Base-by-base conservation (phyloP, 2,113 vertebrate genomes). In the Brienomyrus brachyistius region DNA sequence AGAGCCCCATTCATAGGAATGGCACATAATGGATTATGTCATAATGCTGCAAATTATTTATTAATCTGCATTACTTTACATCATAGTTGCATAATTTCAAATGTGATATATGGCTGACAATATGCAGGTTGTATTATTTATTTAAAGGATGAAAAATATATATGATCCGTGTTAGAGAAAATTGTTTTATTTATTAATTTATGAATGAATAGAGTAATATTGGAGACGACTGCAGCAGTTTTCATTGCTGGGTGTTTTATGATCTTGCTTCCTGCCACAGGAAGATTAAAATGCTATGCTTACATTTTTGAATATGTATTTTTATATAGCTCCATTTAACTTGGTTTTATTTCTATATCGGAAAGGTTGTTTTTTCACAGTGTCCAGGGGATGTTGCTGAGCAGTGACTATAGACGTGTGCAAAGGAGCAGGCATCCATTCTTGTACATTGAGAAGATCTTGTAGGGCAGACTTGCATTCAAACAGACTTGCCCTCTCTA, bases 111-210 rank as follows among this genome's bases (percentile, higher is more conserved):
- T 48, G 45, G 23, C 23, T 85, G 82, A 48, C 47, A 10, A 85
- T 45, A 45, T 85, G 82, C 82, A 85, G 82, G 23, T 23, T 45
- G 40, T 85, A 85, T 50, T 85, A 85, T 50, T 85, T 50, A 85
- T 85, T 85, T 50, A 47, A 85, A 50, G 23, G 43, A 8, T n/a
- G 35, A 47, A 84, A 48, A 84, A n/a, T 84, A 19, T 82, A 19
- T 40, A 45, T 45, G 47, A 47, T 48, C 21, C 13, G 43, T 84
- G 82, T 84, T 84, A 47, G 40, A 23, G 19, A 45, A 23, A 83
- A 47, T 21, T 82, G 35, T 48, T 47, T 84, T 47, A 47, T 43
- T 84, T 48, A 23, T 84, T 47, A 47, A 84, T 48, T 47, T 84
- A 23, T n/a, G 45, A 23, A 23, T 84, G 35, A 40, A 84, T 84